Evolutionary conservation across 2,797 vertebrate genomes (phyloP).

Genomic region (Lepus oiostolus): DNA sequence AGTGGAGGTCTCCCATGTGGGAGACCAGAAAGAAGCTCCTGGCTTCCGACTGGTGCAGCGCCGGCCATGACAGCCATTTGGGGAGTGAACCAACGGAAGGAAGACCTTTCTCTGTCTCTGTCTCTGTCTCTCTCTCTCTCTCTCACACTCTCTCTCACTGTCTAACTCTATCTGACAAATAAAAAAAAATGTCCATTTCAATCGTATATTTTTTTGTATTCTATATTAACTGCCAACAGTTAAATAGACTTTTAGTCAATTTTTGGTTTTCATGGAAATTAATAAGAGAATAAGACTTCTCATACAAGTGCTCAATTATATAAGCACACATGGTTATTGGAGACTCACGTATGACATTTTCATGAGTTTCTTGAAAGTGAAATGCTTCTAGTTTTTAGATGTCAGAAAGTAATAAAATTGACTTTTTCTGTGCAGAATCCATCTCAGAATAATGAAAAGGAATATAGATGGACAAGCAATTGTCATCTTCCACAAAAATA

Average conservation of each 20-base stretch:
- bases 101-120: too few species aligned
- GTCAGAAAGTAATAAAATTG: conserved; percentile 9
- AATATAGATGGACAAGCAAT: background rate
- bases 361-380: background rate
- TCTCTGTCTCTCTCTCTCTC: too few species aligned
- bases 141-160: too few species aligned
- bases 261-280: background rate
- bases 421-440: background rate
- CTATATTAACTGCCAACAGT: too few species aligned
- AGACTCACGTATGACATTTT: background rate
- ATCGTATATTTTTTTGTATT: too few species aligned
- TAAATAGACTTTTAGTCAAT: background rate
- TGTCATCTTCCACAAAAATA: background rate
- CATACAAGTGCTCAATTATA: background rate
- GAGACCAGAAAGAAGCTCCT: too few species aligned
- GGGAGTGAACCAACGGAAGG: too few species aligned
- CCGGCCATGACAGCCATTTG: too few species aligned
- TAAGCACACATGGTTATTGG: background rate
- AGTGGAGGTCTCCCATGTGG: too few species aligned
- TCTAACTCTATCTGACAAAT: too few species aligned
- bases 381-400: background rate
- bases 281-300: background rate
- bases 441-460: conserved; percentile 11
- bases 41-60: too few species aligned
- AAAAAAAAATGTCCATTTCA: too few species aligned